These are phyloP conservation scores for Chiloscyllium plagiosum DNA, from an alignment of 2,113 vertebrate species.

Conservation along the genomic window DNA sequence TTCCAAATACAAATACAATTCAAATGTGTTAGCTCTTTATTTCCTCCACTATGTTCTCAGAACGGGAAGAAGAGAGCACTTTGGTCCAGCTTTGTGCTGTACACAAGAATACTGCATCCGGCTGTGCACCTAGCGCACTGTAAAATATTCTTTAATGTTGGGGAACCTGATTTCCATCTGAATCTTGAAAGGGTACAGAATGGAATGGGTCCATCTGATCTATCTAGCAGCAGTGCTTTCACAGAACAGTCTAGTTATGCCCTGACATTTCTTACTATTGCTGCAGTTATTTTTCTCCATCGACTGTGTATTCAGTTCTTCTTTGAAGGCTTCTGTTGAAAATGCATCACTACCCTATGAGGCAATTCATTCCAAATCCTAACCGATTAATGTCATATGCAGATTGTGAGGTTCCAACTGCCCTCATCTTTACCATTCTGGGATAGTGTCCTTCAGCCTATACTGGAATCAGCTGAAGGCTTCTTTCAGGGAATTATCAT, in stretches of 20 bases:
- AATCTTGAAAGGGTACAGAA: not conserved
- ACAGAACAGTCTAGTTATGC: not conserved
- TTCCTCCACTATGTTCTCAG: not conserved
- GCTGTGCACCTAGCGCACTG: not conserved
- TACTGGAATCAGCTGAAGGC: not conserved
- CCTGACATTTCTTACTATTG: not conserved
- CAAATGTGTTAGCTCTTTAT: not conserved
- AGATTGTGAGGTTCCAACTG: not conserved
- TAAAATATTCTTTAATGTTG: not conserved
- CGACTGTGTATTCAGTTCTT: not conserved
- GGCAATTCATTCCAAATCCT: not conserved
- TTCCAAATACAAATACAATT: too few relatives aligned
- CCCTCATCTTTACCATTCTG: not conserved
- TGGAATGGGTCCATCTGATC: not conserved
- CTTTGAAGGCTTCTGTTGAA: not conserved
- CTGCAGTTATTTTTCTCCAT: not conserved
- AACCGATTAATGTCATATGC: not conserved
- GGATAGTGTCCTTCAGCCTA: not conserved
- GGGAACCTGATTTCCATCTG: not conserved
- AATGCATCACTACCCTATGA: not conserved
- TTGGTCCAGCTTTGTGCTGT: not conserved
- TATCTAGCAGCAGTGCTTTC: not conserved
- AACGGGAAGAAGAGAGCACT: not conserved
- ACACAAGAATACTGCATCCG: not conserved
- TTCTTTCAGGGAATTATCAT: not conserved